Conservation (phyloP, 2,113 vertebrate species). For the Callithrix jacchus region DNA sequence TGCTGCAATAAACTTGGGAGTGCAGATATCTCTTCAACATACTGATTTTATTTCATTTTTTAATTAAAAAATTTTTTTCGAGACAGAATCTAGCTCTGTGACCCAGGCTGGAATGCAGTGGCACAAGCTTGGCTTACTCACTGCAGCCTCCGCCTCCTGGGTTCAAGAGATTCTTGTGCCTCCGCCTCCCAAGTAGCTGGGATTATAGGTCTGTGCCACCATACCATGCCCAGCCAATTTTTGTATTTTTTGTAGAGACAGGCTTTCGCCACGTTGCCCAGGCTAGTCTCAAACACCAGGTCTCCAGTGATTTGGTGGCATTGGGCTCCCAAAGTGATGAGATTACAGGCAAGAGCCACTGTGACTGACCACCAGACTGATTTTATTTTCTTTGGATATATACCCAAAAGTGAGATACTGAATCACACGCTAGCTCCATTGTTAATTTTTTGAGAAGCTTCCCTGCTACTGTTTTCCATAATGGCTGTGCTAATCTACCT, state of each 20-base stretch:
- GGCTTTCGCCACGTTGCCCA: background rate
- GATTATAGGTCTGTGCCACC: background rate
- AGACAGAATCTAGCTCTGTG: no score
- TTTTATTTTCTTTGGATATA: background rate
- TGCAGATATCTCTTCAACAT: background rate
- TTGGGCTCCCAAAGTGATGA: background rate
- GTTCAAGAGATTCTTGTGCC: background rate
- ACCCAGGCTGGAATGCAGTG: no score
- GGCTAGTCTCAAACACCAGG: background rate
- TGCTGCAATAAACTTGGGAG: background rate
- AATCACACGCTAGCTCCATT: background rate
- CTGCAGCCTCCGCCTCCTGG: background rate
- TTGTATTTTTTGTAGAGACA: background rate
- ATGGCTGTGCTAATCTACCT: background rate
- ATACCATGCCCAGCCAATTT: background rate
- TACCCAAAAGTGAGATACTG: background rate
- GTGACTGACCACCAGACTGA: background rate
- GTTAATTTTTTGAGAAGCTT: background rate
- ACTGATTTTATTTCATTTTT: no score
- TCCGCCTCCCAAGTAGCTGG: background rate
- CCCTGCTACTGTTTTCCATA: background rate
- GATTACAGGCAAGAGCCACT: background rate
- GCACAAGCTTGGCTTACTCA: no score
- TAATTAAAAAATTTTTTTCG: no score
- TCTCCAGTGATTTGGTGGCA: background rate